Conservation (phyloP, 2,113 vertebrate species). For the Rhabdornis inornatus region DNA sequence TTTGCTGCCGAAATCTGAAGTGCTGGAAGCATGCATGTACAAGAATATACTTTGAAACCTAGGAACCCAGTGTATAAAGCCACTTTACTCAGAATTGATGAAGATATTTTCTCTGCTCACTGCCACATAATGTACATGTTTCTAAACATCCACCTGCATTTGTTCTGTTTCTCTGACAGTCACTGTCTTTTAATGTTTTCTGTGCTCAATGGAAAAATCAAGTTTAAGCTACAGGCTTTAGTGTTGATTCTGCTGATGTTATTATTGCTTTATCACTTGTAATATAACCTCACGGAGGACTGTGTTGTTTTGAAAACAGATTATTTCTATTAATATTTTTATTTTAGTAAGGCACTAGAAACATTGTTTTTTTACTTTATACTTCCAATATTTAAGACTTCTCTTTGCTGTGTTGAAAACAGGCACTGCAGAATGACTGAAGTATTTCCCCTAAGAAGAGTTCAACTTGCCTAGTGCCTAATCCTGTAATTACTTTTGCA, state of each 20-base stretch:
- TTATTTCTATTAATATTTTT: not conserved
- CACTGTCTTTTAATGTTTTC: not conserved
- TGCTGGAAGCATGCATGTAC: not conserved
- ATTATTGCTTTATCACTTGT: not conserved
- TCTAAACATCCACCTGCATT: conserved; percentile 4
- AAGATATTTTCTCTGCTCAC: not conserved
- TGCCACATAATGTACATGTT: not conserved
- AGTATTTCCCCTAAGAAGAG: not conserved
- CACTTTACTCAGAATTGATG: not conserved
- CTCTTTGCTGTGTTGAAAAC: not conserved
- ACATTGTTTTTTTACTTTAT: not conserved
- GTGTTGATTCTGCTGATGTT: not conserved
- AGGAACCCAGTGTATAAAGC: not conserved
- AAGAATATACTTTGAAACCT: not conserved
- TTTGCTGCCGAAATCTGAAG: not conserved
- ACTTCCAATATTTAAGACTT: not conserved
- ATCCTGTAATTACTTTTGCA: not conserved
- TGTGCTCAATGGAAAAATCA: not conserved
- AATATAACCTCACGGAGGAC: not conserved
- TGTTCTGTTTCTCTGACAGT: conserved; percentile 1
- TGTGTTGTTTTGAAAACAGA: not conserved
- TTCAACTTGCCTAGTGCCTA: not conserved
- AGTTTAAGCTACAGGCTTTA: not conserved
- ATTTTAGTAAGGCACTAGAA: not conserved
- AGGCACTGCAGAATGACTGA: not conserved